phyloP scores from a whole-genome alignment of 64 coral and sea anemone genomes.

The Hydrozoanthus tunicans region DNA sequence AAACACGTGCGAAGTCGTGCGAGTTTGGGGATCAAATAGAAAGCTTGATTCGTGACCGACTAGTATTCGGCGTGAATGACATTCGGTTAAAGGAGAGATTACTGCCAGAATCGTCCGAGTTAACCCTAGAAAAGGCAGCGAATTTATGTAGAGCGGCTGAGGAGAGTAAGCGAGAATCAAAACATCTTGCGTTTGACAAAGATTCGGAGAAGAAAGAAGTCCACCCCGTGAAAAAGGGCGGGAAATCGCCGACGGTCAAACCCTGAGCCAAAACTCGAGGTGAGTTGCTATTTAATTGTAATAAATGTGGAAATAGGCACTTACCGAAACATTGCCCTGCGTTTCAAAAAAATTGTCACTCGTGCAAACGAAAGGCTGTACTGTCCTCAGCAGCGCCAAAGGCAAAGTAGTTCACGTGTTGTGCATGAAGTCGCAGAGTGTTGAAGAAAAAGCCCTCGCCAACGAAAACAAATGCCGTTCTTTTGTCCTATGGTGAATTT shows the following conservation, averaged over 20 bases:
- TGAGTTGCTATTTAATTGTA: slow-evolving; percentile 18
- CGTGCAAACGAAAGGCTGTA: neutral
- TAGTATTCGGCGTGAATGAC: slow-evolving; percentile 44
- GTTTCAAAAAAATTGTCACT: neutral
- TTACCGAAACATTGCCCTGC: slow-evolving; percentile 3
- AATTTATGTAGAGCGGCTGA: slow-evolving; percentile 34
- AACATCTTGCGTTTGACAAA: slow-evolving; percentile 4
- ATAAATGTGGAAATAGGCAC: slow-evolving; percentile 2
- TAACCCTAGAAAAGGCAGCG: slow-evolving; percentile 7
- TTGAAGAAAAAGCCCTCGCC: neutral
- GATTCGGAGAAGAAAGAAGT: neutral
- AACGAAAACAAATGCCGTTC: neutral
- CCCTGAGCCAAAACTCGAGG: neutral
- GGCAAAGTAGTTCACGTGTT: neutral
- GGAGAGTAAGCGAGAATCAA: neutral
- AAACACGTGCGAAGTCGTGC: slow-evolving; percentile 39
- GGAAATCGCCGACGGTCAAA: neutral
- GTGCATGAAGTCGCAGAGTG: neutral
- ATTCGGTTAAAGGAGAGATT: slow-evolving; percentile 50
- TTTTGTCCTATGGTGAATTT: slow-evolving; percentile 39
- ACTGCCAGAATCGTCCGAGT: slow-evolving; percentile 18
- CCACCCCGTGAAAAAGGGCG: neutral
- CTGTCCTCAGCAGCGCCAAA: neutral
- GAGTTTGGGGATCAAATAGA: slow-evolving; percentile 5
- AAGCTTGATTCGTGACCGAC: slow-evolving; percentile 39